Percentiles rank a stretch among this genome's conserved stretches.
Conservation (phyloP, 2,888 invertebrate species). For the Ophraella communa region DNA sequence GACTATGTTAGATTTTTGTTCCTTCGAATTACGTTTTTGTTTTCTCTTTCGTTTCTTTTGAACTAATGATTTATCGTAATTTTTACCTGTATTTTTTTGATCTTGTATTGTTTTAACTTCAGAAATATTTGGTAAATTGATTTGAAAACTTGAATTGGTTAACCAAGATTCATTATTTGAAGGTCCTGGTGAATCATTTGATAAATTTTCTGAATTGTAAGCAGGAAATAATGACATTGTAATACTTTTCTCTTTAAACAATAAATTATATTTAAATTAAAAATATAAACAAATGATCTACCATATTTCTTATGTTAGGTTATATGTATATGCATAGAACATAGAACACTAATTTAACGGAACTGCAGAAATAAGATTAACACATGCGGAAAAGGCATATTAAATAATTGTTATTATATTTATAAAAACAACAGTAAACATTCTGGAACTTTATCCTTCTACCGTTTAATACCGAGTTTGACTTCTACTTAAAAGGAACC, state of each 20-base stretch:
- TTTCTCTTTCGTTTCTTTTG: constrained; percentile 41
- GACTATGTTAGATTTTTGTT: constrained; percentile 36
- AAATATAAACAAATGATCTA: not conserved
- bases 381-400: too few relatives aligned
- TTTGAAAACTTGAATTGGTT: constrained; percentile 59
- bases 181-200: constrained; percentile 25
- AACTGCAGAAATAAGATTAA: too few relatives aligned
- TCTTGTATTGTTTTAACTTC: constrained; percentile 4
- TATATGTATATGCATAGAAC: not conserved
- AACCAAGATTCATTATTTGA: constrained; percentile 47
- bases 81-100: not conserved
- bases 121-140: constrained; percentile 38
- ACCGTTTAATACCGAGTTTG: too few relatives aligned
- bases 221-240: constrained; percentile 62
- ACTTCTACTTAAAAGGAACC: too few relatives aligned
- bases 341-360: too few relatives aligned
- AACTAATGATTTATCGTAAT: constrained; percentile 8
- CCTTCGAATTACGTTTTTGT: constrained; percentile 48
- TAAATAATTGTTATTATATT: too few relatives aligned
- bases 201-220: constrained; percentile 51
- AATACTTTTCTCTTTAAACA: not conserved
- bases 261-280: not conserved
- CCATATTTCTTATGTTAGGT: not conserved
- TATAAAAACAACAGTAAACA: too few relatives aligned
- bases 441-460: too few relatives aligned